Evolutionary conservation across 2,888 invertebrate genomes (phyloP), one percentile per base, ranked within the genome.

Genomic region (Nowickia ferox): DNA sequence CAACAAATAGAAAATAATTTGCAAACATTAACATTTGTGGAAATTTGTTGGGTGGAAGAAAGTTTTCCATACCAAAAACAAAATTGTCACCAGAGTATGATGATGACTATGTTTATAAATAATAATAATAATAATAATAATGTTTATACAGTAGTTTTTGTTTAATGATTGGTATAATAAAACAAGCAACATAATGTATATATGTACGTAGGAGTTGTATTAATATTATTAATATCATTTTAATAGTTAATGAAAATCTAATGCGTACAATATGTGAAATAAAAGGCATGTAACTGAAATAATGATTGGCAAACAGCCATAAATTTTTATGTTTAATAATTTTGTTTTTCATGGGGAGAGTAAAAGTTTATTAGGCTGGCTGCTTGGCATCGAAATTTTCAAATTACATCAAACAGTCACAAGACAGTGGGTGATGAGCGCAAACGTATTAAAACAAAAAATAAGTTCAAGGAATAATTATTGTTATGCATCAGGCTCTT

Each of bases 81-180:
- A 59, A 66, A 75, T 75, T 61, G 57, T 66, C 59, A 59, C 51
- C 15, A 51, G 19, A 51, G 19, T 17, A 66, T 22, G 44, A 72
- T 79, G 44, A 42, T 66, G 72, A 66, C 66, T 74, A 44, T 74
- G 10, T 17, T 63, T 51, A 51, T 38, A 38, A 68, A 10, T 68
- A 68, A 40, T 38, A n/a, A 53, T 53, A 17, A 57, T 57, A 57
- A 57, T 57, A 57, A 57, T 76, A 55, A 44, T 76, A 65, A 66
- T 78, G 22, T n/a, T 59, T 9, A 57, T 51, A 48, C n/a, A 59
- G 66, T 5, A 57, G 22, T 57, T 77, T 69, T 63, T 40, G 19
- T 38, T 75, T 63, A 63, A 77, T 59, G 38, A 38, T 68, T 46
- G 9, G 1, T 15, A 10, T 15, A 38, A 63, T 63, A 75, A 63